Conservation (phyloP, 2,797 vertebrate genomes). For the Rachycentron canadum region DNA sequence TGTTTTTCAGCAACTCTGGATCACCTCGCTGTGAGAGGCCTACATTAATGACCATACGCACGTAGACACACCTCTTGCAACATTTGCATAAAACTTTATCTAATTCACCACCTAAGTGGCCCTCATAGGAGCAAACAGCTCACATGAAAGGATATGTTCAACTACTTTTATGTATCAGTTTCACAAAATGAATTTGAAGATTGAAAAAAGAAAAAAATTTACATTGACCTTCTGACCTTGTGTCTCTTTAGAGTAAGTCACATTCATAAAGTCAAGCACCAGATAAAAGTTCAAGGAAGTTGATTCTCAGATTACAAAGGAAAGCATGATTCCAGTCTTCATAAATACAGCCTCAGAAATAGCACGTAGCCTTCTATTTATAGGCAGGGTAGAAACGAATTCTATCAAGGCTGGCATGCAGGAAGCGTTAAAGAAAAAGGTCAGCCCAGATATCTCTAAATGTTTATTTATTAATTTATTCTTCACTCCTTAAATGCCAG, state of each 20-base stretch:
- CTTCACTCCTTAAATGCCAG: conserved; percentile 23
- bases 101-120: neutral
- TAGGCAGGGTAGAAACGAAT: conserved; percentile 34
- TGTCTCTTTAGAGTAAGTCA: conserved; percentile 41
- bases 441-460: neutral
- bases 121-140: neutral
- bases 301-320: conserved; percentile 74
- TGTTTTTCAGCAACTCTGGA: conserved; percentile 59
- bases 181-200: conserved; percentile 10
- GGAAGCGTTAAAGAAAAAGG: conserved; percentile 16
- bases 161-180: conserved; percentile 5
- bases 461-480: conserved; percentile 4
- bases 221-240: conserved; percentile 32
- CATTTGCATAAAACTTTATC: neutral
- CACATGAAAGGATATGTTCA: neutral
- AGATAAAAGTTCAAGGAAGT: conserved; percentile 61
- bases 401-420: conserved; percentile 34
- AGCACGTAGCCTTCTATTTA: conserved; percentile 51
- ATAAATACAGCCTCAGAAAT: conserved; percentile 52
- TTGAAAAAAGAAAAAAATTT: neutral
- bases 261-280: neutral
- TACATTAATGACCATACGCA: conserved; percentile 21
- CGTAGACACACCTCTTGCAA: conserved; percentile 16
- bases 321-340: conserved; percentile 47
- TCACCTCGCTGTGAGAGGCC: conserved; percentile 40